Conservation (phyloP, 2,113 vertebrate genomes). For the Mionectes macconnelli region DNA sequence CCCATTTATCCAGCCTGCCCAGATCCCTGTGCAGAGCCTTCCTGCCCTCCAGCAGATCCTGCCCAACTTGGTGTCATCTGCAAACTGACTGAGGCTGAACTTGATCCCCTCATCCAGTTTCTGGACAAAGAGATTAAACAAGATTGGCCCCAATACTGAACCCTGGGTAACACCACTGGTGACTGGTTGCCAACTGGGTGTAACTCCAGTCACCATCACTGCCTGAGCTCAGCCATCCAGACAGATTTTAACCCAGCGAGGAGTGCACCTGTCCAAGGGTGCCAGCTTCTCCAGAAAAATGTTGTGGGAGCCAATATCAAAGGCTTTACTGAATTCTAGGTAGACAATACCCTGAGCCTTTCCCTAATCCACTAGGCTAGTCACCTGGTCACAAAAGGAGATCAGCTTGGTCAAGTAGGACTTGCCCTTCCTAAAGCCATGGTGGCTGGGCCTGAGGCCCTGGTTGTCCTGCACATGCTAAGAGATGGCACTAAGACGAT, state of each 20-base stretch:
- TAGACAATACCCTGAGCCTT: background rate
- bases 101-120: background rate
- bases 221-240: background rate
- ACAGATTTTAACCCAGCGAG: background rate
- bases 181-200: background rate
- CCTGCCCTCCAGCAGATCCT: background rate
- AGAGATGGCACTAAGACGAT: background rate
- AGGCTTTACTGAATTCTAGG: background rate
- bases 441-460: background rate
- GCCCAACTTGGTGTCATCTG: background rate
- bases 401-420: background rate
- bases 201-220: background rate
- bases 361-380: background rate
- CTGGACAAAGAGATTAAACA: background rate
- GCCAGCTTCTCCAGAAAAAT: background rate
- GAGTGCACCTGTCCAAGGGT: background rate
- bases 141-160: background rate
- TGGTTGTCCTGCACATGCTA: background rate
- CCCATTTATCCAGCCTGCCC: background rate
- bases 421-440: background rate
- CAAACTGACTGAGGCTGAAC: rapidly evolving
- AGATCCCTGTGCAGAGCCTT: background rate
- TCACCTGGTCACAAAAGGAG: background rate
- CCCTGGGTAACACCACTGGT: background rate
- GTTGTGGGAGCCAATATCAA: background rate